Percentiles rank a stretch among this genome's conserved stretches.
Evolutionary conservation across 2,113 vertebrate genomes (phyloP).

Genomic region (Cacatua alba): DNA sequence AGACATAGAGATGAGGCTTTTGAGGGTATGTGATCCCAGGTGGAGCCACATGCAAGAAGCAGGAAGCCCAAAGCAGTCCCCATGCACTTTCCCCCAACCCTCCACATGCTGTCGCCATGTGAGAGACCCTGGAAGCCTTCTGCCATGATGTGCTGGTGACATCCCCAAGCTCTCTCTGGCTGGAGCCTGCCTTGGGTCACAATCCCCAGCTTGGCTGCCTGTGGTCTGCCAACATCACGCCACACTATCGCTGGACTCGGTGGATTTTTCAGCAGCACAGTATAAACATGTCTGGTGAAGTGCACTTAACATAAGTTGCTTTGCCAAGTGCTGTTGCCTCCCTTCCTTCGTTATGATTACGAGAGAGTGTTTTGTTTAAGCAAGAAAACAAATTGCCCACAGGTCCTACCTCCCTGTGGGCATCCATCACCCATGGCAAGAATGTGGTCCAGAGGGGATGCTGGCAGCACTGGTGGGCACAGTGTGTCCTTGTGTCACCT

Average conservation of each 20-base stretch:
- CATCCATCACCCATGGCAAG: neutral
- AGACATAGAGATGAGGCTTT: neutral
- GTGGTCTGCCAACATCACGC: neutral
- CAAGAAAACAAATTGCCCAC: neutral
- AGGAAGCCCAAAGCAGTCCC: neutral
- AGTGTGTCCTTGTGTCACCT: neutral
- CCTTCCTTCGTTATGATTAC: neutral
- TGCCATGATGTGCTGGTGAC: neutral
- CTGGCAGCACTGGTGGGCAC: neutral
- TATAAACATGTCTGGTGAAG: conserved; percentile 55
- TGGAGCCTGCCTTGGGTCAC: neutral
- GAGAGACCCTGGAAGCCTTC: neutral
- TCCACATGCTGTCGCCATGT: neutral
- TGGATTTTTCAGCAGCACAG: neutral
- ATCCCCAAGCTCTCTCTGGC: neutral
- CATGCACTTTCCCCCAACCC: fast-evolving
- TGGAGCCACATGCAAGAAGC: fast-evolving
- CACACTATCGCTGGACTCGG: fast-evolving
- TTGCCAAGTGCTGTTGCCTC: conserved; percentile 44
- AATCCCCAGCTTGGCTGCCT: neutral
- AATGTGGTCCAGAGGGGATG: neutral
- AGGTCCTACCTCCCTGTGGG: neutral
- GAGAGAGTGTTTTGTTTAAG: conserved; percentile 11
- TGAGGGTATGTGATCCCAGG: fast-evolving
- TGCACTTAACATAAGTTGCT: conserved; percentile 14